A percentile compares a stretch with the other conserved stretches of the same genome.
phyloP scores from a whole-genome alignment of 64 coral and sea anemone species.

The Pachyseris speciosa region DNA sequence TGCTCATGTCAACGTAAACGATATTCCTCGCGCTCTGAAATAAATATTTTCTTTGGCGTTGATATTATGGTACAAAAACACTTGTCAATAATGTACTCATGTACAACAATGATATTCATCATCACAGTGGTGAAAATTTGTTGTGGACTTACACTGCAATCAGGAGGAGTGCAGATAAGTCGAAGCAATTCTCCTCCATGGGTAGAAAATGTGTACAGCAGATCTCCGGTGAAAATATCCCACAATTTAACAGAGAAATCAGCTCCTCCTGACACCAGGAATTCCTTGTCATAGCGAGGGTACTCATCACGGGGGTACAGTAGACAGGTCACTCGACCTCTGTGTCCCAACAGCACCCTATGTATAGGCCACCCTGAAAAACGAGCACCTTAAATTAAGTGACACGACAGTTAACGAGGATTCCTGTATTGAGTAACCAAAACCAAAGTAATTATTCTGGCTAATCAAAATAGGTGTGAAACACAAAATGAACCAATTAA shows the following conservation, averaged over 20 bases:
- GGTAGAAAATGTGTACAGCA: constrained; percentile 85
- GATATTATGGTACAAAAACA: too few species aligned
- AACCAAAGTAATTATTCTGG: too few species aligned
- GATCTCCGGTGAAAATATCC: constrained; percentile 87
- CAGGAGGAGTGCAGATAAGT: constrained; percentile 92
- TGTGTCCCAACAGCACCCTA: constrained; percentile 79
- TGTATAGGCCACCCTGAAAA: constrained; percentile 82
- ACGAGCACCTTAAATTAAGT: background rate
- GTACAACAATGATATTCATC: too few species aligned
- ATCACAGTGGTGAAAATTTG: too few species aligned
- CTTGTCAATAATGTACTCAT: too few species aligned
- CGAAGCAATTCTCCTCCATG: constrained; percentile 87
- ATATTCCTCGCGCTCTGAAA: too few species aligned
- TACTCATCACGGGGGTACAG: constrained; percentile 96
- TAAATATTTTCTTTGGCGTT: too few species aligned
- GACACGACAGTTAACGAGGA: too few species aligned
- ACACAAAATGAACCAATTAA: too few species aligned
- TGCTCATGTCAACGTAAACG: too few species aligned
- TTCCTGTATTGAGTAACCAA: too few species aligned
- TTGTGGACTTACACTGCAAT: constrained; percentile 87
- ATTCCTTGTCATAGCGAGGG: constrained; percentile 70
- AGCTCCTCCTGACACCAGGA: constrained; percentile 90
- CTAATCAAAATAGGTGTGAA: too few species aligned
- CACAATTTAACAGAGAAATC: constrained; percentile 98
- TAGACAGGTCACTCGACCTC: constrained; percentile 85